These are phyloP conservation scores for Lasioglossum zephyrum DNA, from an alignment of 2,888 invertebrate genomes.

Conservation along the genomic window DNA sequence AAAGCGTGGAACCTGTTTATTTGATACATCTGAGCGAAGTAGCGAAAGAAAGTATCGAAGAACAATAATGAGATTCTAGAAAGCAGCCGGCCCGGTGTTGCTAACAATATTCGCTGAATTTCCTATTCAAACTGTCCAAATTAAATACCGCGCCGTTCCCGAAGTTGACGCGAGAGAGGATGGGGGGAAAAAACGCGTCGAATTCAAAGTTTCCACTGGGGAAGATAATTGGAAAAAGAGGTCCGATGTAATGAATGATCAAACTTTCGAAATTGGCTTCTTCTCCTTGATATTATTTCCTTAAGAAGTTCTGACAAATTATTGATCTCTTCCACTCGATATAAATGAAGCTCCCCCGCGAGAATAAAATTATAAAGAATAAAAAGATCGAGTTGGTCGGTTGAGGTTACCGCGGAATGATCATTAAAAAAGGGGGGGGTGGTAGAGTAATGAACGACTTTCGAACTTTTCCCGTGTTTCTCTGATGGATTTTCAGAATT, in stretches of 20 bases:
- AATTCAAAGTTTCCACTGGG: not conserved
- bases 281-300: not conserved
- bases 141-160: not conserved
- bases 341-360: not conserved
- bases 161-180: not conserved
- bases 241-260: not conserved
- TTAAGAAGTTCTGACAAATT: not conserved
- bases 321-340: not conserved
- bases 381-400: not conserved
- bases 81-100: not conserved
- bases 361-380: not conserved
- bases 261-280: slow-evolving; percentile 13
- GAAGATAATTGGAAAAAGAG: not conserved
- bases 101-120: slow-evolving; percentile 9
- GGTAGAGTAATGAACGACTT: not conserved
- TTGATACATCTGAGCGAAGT: not conserved
- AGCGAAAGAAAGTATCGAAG: not conserved
- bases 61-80: slow-evolving; percentile 4
- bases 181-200: not conserved
- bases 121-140: not conserved
- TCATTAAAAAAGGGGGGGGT: not conserved
- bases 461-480: not conserved
- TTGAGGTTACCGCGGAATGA: not conserved
- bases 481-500: not conserved
- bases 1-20: not conserved